Evolutionary conservation across 2,797 vertebrate genomes (phyloP).

Genomic region (Ataeniobius toweri): DNA sequence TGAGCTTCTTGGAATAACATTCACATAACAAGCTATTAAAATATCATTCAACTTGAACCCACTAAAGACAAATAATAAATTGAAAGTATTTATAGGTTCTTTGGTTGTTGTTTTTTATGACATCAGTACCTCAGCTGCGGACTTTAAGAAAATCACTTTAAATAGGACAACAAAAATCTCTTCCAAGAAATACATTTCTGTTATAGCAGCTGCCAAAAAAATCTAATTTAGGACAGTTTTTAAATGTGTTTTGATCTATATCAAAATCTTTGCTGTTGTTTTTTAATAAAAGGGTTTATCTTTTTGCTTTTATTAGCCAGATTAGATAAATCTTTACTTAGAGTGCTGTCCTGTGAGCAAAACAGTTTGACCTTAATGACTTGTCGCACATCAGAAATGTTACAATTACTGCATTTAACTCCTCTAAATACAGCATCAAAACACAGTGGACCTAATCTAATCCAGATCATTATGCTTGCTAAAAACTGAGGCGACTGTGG

Average conservation of each 20-base stretch:
- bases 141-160: not conserved
- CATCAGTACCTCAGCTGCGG: slow-evolving; percentile 1
- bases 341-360: not conserved
- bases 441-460: not conserved
- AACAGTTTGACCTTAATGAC: not conserved
- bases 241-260: not conserved
- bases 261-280: not conserved
- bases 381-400: not conserved
- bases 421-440: not conserved
- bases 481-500: not conserved
- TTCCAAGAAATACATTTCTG: not conserved
- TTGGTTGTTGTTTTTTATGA: not conserved
- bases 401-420: not conserved
- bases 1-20: not conserved
- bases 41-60: not conserved
- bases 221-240: not conserved
- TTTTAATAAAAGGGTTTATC: not conserved
- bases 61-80: not conserved
- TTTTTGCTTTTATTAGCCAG: not conserved
- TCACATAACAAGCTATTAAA: not conserved
- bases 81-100: not conserved
- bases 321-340: not conserved
- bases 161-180: not conserved
- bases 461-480: not conserved
- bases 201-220: not conserved